Conservation (phyloP, 2,113 vertebrate genomes). For the Hucho hucho region DNA sequence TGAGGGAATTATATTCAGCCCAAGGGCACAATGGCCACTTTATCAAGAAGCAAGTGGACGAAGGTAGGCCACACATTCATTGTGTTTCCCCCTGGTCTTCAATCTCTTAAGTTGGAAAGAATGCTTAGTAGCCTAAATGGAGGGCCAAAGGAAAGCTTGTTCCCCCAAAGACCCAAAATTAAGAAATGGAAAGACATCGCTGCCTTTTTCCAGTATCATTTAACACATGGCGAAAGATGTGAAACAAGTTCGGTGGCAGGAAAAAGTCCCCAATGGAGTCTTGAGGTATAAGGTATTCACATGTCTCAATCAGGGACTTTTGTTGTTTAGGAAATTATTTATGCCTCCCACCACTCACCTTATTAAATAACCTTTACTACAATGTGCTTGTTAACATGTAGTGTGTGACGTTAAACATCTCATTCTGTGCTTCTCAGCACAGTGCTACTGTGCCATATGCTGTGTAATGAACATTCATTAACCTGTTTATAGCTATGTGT, state of each 20-base stretch:
- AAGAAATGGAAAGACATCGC: constrained; percentile 49
- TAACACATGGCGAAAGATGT: constrained; percentile 44
- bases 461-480: constrained; percentile 22
- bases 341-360: background rate
- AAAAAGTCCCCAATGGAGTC: background rate
- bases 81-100: background rate
- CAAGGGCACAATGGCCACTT: background rate
- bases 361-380: background rate
- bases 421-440: constrained; percentile 12
- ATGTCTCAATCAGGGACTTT: background rate
- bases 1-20: too few relatives aligned
- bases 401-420: background rate
- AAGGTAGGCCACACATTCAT: background rate
- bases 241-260: constrained; percentile 40
- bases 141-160: constrained; percentile 37
- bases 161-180: constrained; percentile 36
- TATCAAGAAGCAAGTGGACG: background rate
- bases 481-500: constrained; percentile 23
- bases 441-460: constrained; percentile 36
- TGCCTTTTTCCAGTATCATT: constrained; percentile 34
- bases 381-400: constrained; percentile 7
- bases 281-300: background rate
- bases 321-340: background rate
- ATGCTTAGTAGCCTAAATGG: constrained; percentile 31
- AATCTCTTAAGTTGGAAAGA: constrained; percentile 38